A percentile compares a stretch with the other conserved stretches of the same genome.
These are phyloP conservation scores for Cinclus cinclus DNA, from an alignment of 2,113 vertebrate species.

Conservation along the genomic window DNA sequence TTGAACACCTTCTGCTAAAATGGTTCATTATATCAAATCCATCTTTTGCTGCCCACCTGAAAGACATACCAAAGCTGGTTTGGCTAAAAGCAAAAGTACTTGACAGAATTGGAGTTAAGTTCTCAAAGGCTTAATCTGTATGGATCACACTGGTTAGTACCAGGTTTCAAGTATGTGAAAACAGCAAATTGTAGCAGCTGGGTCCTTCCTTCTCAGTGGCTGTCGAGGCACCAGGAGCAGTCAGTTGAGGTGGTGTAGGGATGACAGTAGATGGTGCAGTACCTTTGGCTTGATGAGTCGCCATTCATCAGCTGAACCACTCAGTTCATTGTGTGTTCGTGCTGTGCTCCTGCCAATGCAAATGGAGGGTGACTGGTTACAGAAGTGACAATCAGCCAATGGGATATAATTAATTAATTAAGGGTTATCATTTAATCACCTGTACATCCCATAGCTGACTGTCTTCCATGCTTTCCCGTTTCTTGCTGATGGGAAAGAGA, in stretches of 20 bases:
- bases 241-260: background rate
- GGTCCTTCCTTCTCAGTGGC: background rate
- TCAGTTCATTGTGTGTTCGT: background rate
- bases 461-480: background rate
- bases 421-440: background rate
- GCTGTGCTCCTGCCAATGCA: background rate
- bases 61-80: background rate
- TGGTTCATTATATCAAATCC: background rate
- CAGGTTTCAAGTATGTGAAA: background rate
- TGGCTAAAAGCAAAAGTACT: background rate
- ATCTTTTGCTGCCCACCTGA: background rate
- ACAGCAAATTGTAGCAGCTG: background rate
- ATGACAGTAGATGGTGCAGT: background rate
- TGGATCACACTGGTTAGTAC: background rate
- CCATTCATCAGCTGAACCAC: background rate
- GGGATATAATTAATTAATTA: background rate
- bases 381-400: background rate
- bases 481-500: background rate
- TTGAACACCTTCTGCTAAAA: background rate
- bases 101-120: background rate
- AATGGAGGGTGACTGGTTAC: background rate
- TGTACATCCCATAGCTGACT: background rate
- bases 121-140: background rate
- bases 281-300: background rate
- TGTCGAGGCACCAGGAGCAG: background rate